Percentiles rank a stretch among this genome's conserved stretches.
Conservation (phyloP, 2,888 invertebrate genomes). For the Scaeva pyrastri region DNA sequence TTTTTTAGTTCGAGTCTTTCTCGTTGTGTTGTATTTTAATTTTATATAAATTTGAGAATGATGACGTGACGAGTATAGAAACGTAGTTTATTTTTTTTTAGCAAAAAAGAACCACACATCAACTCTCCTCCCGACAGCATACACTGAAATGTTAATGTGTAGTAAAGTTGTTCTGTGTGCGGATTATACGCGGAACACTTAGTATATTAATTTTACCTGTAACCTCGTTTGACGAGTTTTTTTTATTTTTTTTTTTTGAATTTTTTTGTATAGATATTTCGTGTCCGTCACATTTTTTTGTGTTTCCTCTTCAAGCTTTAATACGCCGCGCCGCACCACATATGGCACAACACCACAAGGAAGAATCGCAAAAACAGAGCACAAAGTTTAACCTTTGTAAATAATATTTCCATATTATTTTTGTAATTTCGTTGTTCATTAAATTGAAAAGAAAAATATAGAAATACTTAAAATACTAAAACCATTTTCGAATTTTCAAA, state of each 20-base stretch:
- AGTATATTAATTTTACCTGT: conserved; percentile 80
- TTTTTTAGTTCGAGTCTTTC: conserved; percentile 25
- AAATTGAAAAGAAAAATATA: conserved; percentile 25
- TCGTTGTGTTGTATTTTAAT: conserved; percentile 39
- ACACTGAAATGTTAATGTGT: conserved; percentile 47
- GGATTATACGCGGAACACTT: conserved; percentile 76
- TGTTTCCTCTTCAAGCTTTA: conserved; percentile 32
- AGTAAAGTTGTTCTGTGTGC: conserved; percentile 66
- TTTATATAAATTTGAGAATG: conserved; percentile 74
- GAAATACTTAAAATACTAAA: conserved; percentile 36
- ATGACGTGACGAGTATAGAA: conserved; percentile 77
- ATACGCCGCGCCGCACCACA: conserved; percentile 35
- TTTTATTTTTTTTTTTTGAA: conserved; percentile 77
- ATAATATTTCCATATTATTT: conserved; percentile 33
- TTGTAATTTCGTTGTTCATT: not conserved
- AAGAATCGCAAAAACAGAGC: conserved; percentile 43
- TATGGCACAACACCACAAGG: conserved; percentile 11
- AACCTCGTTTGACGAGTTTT: conserved; percentile 82
- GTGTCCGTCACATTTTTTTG: conserved; percentile 75
- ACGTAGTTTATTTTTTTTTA: conserved; percentile 69
- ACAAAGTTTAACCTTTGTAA: conserved; percentile 60
- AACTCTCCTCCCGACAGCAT: conserved; percentile 39
- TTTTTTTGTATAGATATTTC: conserved; percentile 76
- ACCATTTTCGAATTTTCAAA: conserved; percentile 40
- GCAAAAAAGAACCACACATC: conserved; percentile 41